Base-by-base conservation (phyloP, 2,888 invertebrate species). In the Dyspetes luteomarginatus region DNA sequence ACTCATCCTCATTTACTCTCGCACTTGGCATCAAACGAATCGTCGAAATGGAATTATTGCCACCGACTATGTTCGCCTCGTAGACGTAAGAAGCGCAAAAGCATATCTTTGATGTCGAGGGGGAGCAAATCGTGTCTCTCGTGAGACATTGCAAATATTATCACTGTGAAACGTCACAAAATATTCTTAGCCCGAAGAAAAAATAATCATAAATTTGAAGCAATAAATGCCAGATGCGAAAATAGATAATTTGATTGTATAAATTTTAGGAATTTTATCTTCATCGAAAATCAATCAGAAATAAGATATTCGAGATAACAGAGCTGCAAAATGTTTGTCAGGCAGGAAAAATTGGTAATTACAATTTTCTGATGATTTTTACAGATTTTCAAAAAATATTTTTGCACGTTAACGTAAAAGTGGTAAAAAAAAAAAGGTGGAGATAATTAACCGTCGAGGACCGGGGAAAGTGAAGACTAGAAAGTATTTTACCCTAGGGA, bases 401-500 rank as follows among this genome's bases (percentile, higher is more conserved):
- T n/a, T n/a, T n/a, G n/a, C n/a, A n/a, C n/a, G n/a, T n/a, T n/a
- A n/a, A n/a, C n/a, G n/a, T n/a, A n/a, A n/a, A n/a, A n/a, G n/a
- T n/a, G n/a, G n/a, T n/a, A n/a, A n/a, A n/a, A n/a, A n/a, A n/a
- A n/a, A n/a, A n/a, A n/a, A n/a, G n/a, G n/a, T n/a, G n/a, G n/a
- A n/a, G n/a, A n/a, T n/a, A n/a, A n/a, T n/a, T n/a, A n/a, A n/a
- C n/a, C n/a, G n/a, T n/a, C n/a, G n/a, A n/a, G n/a, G n/a, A n/a
- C 82, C 74, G 41, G 82, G 81, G 83, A 76, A 74, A 72, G 75
- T 71, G 71, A 77, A 78, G 81, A 79, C 71, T 81, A 68, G 84
- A 86, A 86, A 85, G 87, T 88, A 89, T 90, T 86, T 88, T 84
- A 84, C 89, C 87, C 89, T 79, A 71, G 90, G 88, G 88, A 89